These are phyloP conservation scores for Gobiocypris rarus DNA, from an alignment of 2,113 vertebrate species.

Conservation along the genomic window DNA sequence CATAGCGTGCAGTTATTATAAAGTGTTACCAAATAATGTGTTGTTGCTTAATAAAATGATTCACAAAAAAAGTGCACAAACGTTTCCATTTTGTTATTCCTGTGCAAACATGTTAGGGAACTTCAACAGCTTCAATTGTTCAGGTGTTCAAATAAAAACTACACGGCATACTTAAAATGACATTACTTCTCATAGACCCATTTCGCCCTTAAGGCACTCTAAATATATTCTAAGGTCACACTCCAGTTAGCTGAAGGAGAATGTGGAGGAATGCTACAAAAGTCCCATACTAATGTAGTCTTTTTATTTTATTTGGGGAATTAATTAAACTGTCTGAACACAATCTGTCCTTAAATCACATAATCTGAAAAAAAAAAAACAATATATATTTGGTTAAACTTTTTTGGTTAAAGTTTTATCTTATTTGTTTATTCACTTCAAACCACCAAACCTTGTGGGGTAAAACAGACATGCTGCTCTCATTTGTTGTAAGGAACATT, in stretches of 20 bases:
- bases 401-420: neutral
- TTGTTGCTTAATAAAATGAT: neutral
- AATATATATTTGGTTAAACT: neutral
- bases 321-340: neutral
- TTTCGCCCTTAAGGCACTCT: neutral
- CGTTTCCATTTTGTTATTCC: neutral
- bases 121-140: neutral
- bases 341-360: neutral
- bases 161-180: neutral
- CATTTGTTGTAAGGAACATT: conserved; percentile 12
- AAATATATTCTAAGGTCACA: conserved; percentile 12
- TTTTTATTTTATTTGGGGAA: neutral
- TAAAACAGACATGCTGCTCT: neutral
- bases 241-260: neutral
- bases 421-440: conserved; percentile 21
- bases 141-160: neutral
- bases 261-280: conserved; percentile 8
- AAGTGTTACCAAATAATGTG: neutral
- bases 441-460: neutral
- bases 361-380: neutral
- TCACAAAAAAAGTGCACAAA: neutral
- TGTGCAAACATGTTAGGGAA: neutral
- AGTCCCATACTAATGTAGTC: neutral
- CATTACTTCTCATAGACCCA: neutral
- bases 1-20: too few relatives aligned